A percentile compares a stretch with the other conserved stretches of the same genome.
Evolutionary conservation across 2,113 vertebrate species (phyloP).

Genomic region (Spea multiplicata): DNA sequence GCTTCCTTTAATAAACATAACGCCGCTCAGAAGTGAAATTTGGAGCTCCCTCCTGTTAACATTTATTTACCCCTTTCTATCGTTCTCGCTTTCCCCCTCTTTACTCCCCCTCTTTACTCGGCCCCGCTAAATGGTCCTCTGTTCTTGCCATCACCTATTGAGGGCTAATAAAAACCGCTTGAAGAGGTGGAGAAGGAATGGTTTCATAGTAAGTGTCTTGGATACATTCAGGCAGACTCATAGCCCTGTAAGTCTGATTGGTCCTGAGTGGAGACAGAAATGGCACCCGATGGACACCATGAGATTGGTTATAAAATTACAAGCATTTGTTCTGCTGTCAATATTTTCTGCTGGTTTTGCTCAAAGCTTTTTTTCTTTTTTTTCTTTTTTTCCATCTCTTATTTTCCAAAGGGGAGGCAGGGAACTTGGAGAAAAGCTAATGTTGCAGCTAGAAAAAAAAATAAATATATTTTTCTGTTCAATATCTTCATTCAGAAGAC

Average conservation of each 20-base stretch:
- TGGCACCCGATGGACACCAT: slow-evolving; percentile 69
- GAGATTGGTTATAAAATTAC: slow-evolving; percentile 89
- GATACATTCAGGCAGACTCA: slow-evolving; percentile 66
- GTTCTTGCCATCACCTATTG: slow-evolving; percentile 37
- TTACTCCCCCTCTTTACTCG: slow-evolving; percentile 19
- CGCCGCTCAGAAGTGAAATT: slow-evolving; percentile 20
- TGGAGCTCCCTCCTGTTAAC: slow-evolving; percentile 6
- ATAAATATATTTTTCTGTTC: too few species aligned
- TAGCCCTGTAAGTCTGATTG: slow-evolving; percentile 74
- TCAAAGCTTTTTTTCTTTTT: slow-evolving; percentile 52
- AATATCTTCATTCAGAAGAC: too few species aligned
- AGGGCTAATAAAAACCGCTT: slow-evolving; percentile 44
- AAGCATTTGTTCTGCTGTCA: slow-evolving; percentile 88
- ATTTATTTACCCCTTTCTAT: slow-evolving; percentile 42
- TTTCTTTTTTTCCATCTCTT: slow-evolving; percentile 40
- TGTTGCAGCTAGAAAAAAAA: too few species aligned
- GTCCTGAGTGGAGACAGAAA: slow-evolving; percentile 71
- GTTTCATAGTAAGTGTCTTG: slow-evolving; percentile 35
- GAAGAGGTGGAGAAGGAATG: slow-evolving; percentile 45
- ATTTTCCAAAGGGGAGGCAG: slow-evolving; percentile 49
- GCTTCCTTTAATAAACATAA: slow-evolving; percentile 52
- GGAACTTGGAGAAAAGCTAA: too few species aligned
- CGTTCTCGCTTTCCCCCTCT: slow-evolving; percentile 42
- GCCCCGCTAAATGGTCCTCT: slow-evolving; percentile 42
- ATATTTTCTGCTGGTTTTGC: slow-evolving; percentile 53